Percentiles rank a stretch among this genome's conserved stretches.
phyloP scores from a whole-genome alignment of 2,797 vertebrate genomes.

The Macroramphosus scolopax region DNA sequence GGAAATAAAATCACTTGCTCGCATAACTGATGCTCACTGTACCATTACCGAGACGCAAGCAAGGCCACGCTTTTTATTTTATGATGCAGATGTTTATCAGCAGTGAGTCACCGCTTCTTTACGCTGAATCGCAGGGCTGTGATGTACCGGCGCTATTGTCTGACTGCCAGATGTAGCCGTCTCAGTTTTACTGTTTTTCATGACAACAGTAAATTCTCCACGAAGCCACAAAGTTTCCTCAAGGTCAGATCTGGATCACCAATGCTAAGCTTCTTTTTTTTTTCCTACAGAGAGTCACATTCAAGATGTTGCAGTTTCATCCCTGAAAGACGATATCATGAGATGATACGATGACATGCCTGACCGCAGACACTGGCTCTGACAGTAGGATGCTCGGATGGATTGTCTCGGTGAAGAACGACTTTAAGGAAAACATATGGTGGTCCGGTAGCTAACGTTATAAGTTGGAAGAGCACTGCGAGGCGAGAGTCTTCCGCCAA shows the following conservation, averaged over 20 bases:
- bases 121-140: slow-evolving; percentile 46
- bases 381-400: too few species aligned
- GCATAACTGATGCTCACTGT: slow-evolving; percentile 75
- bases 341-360: slow-evolving; percentile 23
- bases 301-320: slow-evolving; percentile 56
- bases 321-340: slow-evolving; percentile 47
- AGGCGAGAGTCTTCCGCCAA: too few species aligned
- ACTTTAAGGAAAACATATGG: too few species aligned
- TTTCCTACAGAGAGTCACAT: slow-evolving; percentile 31
- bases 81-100: slow-evolving; percentile 81
- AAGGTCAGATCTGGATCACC: slow-evolving; percentile 62
- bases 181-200: slow-evolving; percentile 72
- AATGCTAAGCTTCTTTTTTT: slow-evolving; percentile 30
- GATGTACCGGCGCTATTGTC: slow-evolving; percentile 65
- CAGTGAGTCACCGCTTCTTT: slow-evolving; percentile 72
- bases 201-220: slow-evolving; percentile 68
- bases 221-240: slow-evolving; percentile 57
- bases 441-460: too few species aligned
- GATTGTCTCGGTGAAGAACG: too few species aligned
- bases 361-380: neutral
- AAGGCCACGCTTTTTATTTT: slow-evolving; percentile 72
- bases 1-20: slow-evolving; percentile 46
- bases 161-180: slow-evolving; percentile 73
- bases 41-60: slow-evolving; percentile 63
- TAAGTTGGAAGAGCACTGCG: too few species aligned